Conservation (phyloP, 2,113 vertebrate species). For the Trichomycterus rosablanca region DNA sequence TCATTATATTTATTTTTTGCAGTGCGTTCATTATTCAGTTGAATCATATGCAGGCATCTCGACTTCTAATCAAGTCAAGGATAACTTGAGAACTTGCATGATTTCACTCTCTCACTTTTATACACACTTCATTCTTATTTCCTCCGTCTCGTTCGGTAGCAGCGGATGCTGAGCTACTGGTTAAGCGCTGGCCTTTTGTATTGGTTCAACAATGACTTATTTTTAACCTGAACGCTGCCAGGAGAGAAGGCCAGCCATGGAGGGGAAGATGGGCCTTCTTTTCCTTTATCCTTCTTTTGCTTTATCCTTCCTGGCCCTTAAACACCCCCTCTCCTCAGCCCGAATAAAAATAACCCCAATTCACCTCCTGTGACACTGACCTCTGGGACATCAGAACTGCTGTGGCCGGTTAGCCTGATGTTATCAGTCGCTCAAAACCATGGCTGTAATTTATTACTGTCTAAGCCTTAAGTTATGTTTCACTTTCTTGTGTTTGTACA, state of each 20-base stretch:
- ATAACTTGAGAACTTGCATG: neutral
- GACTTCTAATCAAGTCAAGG: neutral
- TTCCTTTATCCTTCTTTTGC: slow-evolving; percentile 25
- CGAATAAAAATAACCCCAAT: slow-evolving; percentile 30
- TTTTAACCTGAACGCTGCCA: slow-evolving; percentile 29
- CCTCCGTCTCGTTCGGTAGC: neutral
- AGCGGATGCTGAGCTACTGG: slow-evolving; percentile 16
- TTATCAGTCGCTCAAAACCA: no score
- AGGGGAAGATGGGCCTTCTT: slow-evolving; percentile 35
- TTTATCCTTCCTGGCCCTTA: slow-evolving; percentile 29
- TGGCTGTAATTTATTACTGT: no score
- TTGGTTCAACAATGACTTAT: slow-evolving; percentile 39
- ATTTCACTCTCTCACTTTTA: neutral
- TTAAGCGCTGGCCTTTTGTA: slow-evolving; percentile 18
- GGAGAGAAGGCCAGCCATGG: neutral
- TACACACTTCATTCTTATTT: neutral
- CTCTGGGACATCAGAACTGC: neutral
- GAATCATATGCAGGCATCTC: no score
- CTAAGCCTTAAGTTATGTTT: no score
- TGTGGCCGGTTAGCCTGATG: neutral
- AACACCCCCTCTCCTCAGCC: slow-evolving; percentile 15
- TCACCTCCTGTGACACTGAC: neutral
- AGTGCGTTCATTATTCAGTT: no score
- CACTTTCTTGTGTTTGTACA: no score
- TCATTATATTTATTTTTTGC: neutral